phyloP scores from a whole-genome alignment of 2,888 invertebrate species.

The Catocala fraxini region DNA sequence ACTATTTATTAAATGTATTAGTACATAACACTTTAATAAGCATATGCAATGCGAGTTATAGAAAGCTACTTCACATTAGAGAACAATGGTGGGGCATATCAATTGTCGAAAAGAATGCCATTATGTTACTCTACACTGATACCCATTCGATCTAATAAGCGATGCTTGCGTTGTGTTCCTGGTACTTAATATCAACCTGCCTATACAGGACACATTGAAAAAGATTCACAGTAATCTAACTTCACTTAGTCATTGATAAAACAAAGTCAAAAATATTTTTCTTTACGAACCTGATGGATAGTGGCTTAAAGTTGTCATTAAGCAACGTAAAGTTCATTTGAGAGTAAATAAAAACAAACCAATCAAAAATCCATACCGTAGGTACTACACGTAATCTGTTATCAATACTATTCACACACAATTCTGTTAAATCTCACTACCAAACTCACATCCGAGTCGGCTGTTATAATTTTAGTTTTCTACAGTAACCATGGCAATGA shows the following conservation, averaged over 20 bases:
- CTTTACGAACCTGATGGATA: no score
- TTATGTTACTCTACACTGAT: constrained; percentile 51
- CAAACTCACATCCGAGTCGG: no score
- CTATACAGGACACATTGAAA: not conserved
- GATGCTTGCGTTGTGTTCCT: constrained; percentile 40
- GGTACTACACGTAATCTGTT: no score
- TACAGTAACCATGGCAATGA: no score
- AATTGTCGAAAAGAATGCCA: constrained; percentile 54
- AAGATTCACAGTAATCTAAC: constrained; percentile 5
- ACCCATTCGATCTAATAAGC: constrained; percentile 48
- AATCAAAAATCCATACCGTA: no score
- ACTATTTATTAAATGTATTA: not conserved
- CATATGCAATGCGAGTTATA: constrained; percentile 24
- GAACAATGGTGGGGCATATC: constrained; percentile 46
- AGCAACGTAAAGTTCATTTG: no score
- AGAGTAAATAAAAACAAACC: no score
- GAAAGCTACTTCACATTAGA: constrained; percentile 27
- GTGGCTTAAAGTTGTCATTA: no score
- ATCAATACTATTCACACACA: no score
- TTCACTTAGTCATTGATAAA: not conserved
- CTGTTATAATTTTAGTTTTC: no score
- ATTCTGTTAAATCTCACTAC: no score
- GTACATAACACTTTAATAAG: constrained; percentile 5
- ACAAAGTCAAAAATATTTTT: not conserved
- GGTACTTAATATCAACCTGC: constrained; percentile 31